phyloP scores from a whole-genome alignment of 1,140 invertebrate genomes.

The Acarapis woodi region DNA sequence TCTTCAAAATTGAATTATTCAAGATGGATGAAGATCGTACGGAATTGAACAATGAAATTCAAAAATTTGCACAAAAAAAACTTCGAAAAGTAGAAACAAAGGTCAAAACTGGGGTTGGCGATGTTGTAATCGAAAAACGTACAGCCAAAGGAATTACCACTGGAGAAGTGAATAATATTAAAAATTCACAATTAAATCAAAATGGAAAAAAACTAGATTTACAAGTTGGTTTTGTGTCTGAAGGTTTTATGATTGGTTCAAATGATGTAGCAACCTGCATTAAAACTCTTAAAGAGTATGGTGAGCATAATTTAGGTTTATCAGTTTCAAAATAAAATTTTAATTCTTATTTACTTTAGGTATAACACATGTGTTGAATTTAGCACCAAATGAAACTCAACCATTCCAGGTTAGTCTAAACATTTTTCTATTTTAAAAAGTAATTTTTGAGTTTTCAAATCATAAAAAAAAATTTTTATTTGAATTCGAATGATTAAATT shows the following conservation, averaged over 20 bases:
- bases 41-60: constrained; percentile 9
- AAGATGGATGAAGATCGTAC: constrained; percentile 9
- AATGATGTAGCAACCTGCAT: constrained; percentile 40
- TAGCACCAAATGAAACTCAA: constrained; percentile 15
- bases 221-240: constrained; percentile 10
- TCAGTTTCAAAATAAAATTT: too few species aligned
- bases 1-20: too few species aligned
- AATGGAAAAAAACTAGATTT: constrained; percentile 8
- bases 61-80: constrained; percentile 11
- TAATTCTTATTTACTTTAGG: too few species aligned
- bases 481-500: not conserved
- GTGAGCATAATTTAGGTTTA: too few species aligned
- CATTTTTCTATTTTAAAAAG: too few species aligned
- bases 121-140: constrained; percentile 9
- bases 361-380: constrained; percentile 33
- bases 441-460: too few species aligned
- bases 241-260: constrained; percentile 20
- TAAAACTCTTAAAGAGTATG: constrained; percentile 26
- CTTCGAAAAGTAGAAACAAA: constrained; percentile 11
- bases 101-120: constrained; percentile 8
- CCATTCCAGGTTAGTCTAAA: too few species aligned
- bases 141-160: constrained; percentile 8
- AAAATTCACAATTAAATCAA: not conserved
- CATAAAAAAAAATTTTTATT: not conserved
- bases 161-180: not conserved